These are phyloP conservation scores for Andinoacara biseriatus DNA, from an alignment of 2,113 vertebrate genomes.

Conservation along the genomic window DNA sequence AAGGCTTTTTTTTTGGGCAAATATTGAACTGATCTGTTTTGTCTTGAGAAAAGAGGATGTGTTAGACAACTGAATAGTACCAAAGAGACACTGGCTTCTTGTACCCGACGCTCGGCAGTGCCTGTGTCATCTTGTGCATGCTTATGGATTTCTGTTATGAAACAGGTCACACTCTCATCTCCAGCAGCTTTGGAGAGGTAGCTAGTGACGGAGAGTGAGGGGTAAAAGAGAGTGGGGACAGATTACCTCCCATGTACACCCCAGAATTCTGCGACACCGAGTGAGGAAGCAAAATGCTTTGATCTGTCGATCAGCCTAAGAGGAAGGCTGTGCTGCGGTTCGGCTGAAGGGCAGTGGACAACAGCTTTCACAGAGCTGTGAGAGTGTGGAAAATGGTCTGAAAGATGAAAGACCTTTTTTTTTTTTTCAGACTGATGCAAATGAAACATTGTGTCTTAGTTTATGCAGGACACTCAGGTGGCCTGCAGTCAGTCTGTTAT, in stretches of 20 bases:
- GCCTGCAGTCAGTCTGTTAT: conserved; percentile 1
- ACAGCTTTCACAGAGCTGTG: conserved; percentile 1
- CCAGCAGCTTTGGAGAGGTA: conserved; percentile 35
- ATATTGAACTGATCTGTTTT: neutral
- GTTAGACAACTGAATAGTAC: neutral
- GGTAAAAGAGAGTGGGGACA: conserved; percentile 2
- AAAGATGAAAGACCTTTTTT: conserved; percentile 56
- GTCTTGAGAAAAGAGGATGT: neutral
- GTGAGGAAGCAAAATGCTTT: conserved; percentile 56
- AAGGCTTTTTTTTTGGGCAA: neutral
- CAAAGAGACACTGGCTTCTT: neutral
- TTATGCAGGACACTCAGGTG: conserved; percentile 33
- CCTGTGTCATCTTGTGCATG: conserved; percentile 39
- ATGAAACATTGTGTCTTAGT: conserved; percentile 33
- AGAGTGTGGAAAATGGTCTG: conserved; percentile 21
- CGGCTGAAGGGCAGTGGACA: conserved; percentile 55
- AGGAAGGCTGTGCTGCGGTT: conserved; percentile 31
- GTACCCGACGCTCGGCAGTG: neutral
- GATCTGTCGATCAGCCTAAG: conserved; percentile 49
- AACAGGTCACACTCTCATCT: conserved; percentile 55
- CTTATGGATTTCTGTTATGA: conserved; percentile 61
- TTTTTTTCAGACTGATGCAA: conserved; percentile 19
- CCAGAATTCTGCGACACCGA: conserved; percentile 39
- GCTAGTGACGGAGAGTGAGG: conserved; percentile 10
- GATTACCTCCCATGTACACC: conserved; percentile 60